Base-by-base conservation (phyloP, 2,888 invertebrate species). In the Scrobipalpa costella region DNA sequence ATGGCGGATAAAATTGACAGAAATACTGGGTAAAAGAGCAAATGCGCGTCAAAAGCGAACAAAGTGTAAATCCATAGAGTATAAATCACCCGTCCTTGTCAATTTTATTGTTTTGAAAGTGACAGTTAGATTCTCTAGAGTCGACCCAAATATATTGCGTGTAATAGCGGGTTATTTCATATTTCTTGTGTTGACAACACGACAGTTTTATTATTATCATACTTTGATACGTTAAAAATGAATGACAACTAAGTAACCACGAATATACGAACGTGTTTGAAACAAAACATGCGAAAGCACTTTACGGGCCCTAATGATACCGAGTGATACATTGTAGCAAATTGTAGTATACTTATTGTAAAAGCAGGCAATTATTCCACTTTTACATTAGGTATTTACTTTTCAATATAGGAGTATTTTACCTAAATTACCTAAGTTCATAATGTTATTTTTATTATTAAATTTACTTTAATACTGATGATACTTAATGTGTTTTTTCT, bases 221-320 rank as follows among this genome's bases (percentile, higher is more conserved):
- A 40, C 13, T 11, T 40, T 11, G 8, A 40, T 11, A 13, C 40
- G 40, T 40, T 40, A n/a, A 44, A 7, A 44, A 44, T 44, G n/a
- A 44, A 44, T 44, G 44, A 44, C 44, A 44, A 27, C 27, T 27
- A 44, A 44, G 44, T 44, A 44, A 3, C 3, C 13, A 13, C 40
- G 13, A 3, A 13, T 40, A 7, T 3, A 44, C 44, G 44, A 44
- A 15, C 44, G n/a, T n/a, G n/a, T 15, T 44, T 44, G 44, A 44
- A 44, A 44, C 44, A 15, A 44, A 44, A 44, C 44, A 44, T 44
- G 44, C 15, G 44, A 44, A 44, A 44, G 44, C 44, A 44, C 44
- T 44, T 44, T 44, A 44, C 44, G 44, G 44, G n/a, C 15, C 44
- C n/a, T 44, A 44, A 44, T 44, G 44, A 44, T 44, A 44, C 44